phyloP scores from a whole-genome alignment of 2,797 vertebrate genomes.

The Manis crassicaudata region DNA sequence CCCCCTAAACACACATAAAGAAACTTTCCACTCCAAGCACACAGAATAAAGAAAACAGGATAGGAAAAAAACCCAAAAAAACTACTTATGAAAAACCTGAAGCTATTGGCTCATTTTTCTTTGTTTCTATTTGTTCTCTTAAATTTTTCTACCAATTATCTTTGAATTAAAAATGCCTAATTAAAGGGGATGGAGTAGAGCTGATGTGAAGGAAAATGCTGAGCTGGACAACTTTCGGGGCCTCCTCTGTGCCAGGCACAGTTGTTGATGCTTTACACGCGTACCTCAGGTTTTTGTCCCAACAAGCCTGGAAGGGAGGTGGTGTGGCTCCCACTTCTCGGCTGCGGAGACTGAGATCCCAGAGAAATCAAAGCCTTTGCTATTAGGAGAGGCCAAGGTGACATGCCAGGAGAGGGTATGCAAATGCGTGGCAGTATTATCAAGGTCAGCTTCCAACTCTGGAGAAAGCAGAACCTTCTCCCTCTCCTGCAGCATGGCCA shows the following conservation, averaged over 20 bases:
- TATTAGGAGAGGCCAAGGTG: accelerated
- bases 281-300: not conserved
- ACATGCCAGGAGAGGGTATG: not conserved
- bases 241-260: not conserved
- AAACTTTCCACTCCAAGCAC: not conserved
- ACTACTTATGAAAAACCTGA: not conserved
- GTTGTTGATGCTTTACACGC: not conserved
- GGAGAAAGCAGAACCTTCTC: not conserved
- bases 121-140: not conserved
- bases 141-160: not conserved
- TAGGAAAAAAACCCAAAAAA: not conserved
- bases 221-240: not conserved
- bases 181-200: not conserved
- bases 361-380: no score
- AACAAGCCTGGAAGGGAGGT: not conserved
- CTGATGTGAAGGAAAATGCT: not conserved
- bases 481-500: not conserved
- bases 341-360: not conserved
- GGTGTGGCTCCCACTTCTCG: not conserved
- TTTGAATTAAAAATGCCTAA: not conserved
- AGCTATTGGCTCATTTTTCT: not conserved
- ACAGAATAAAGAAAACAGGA: not conserved
- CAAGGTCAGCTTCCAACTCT: not conserved
- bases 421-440: accelerated
- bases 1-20: not conserved